phyloP scores from a whole-genome alignment of 64 coral and sea anemone species.

The Stichodactyla mertensii region DNA sequence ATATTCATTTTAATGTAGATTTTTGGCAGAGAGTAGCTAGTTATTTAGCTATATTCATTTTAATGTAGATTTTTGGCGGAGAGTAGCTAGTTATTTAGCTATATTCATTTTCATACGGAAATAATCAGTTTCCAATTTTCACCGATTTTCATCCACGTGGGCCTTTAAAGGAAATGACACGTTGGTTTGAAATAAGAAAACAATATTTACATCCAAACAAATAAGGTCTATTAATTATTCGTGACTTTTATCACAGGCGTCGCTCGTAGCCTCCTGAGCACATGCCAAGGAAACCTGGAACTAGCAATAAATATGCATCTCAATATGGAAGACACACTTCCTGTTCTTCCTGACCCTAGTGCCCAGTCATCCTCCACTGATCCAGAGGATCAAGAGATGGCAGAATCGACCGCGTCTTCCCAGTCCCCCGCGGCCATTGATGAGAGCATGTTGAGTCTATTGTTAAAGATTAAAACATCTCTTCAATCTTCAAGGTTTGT shows the following conservation, averaged over 20 bases:
- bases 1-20: no score
- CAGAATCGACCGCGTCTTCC: background rate
- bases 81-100: no score
- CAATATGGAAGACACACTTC: constrained; percentile 67
- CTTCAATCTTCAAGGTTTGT: constrained; percentile 12
- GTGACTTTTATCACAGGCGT: constrained; percentile 27
- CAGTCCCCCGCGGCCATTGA: constrained; percentile 28
- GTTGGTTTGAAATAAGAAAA: no score
- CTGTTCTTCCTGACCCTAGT: constrained; percentile 1
- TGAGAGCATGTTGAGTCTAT: constrained; percentile 75
- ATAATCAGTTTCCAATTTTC: no score
- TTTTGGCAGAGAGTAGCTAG: no score
- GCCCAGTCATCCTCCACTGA: background rate
- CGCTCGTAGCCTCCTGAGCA: constrained; percentile 58
- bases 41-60: no score
- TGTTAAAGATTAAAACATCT: constrained; percentile 59
- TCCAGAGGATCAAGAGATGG: background rate
- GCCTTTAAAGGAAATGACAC: no score
- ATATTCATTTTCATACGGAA: no score
- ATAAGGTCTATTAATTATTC: background rate
- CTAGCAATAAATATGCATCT: constrained; percentile 78
- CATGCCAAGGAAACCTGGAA: constrained; percentile 68
- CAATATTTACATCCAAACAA: no score
- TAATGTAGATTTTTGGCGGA: no score
- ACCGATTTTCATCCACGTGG: no score